Evolutionary conservation across 2,888 invertebrate genomes (phyloP), one percentile per base, ranked within the genome.

Genomic region (Geophilus truncorum): DNA sequence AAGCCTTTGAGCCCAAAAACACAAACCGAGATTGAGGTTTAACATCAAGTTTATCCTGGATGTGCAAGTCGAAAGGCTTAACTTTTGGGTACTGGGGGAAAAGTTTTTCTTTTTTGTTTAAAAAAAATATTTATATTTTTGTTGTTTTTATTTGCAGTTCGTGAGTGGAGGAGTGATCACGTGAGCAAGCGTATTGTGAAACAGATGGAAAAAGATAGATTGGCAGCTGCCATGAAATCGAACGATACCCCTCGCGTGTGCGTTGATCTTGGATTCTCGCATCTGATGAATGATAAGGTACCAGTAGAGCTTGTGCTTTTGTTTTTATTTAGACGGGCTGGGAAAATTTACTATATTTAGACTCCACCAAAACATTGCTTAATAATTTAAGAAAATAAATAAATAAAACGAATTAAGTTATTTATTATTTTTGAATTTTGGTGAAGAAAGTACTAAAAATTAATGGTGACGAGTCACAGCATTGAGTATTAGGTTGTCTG

Each of bases 271-370:
- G 81, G 82, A 12, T 83, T 82, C 81, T 76, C 81, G 9, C 51
- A 82, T 77, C n/a, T 70, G 76, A 83, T 83, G 83, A 81, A 77
- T 12, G 45, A 80, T 34, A 83, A 83, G 51, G 83, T 83, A 81
- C n/a, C n/a, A n/a, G n/a, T n/a, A n/a, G n/a, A n/a, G n/a, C n/a
- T n/a, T n/a, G n/a, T n/a, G n/a, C n/a, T n/a, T n/a, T n/a, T n/a
- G n/a, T n/a, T n/a, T n/a, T n/a, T n/a, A n/a, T n/a, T n/a, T n/a
- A n/a, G n/a, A n/a, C n/a, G n/a, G n/a, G n/a, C n/a, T n/a, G n/a
- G n/a, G n/a, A n/a, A n/a, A n/a, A n/a, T n/a, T n/a, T n/a, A n/a
- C n/a, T n/a, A n/a, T n/a, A n/a, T n/a, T n/a, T n/a, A n/a, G n/a
- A n/a, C n/a, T n/a, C n/a, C n/a, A n/a, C n/a, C n/a, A n/a, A n/a